phyloP scores from a whole-genome alignment of 2,888 invertebrate genomes.

The Balanococcus diminutus region DNA sequence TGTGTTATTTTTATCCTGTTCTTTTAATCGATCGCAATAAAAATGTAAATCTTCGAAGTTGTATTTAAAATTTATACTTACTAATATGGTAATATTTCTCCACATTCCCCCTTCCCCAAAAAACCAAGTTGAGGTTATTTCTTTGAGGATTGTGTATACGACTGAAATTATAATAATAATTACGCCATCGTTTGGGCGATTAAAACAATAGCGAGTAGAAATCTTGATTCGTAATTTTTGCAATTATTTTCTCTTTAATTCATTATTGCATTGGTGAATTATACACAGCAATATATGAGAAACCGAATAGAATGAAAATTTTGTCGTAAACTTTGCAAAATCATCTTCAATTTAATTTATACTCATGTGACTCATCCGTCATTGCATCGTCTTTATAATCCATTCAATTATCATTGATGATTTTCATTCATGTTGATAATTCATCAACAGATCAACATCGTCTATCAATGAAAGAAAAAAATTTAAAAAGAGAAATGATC shows the following conservation, averaged over 20 bases:
- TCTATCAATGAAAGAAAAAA: neutral
- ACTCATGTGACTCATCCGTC: too few species aligned
- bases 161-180: neutral
- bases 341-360: too few species aligned
- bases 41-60: constrained; percentile 44
- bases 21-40: constrained; percentile 45
- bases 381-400: too few species aligned
- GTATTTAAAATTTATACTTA: too few species aligned
- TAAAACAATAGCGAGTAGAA: neutral
- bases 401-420: too few species aligned
- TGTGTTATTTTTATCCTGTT: constrained; percentile 42
- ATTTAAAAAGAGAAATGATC: neutral
- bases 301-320: too few species aligned
- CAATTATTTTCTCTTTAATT: neutral
- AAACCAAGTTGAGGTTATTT: neutral
- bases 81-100: constrained; percentile 16
- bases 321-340: too few species aligned
- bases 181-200: neutral
- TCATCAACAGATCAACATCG: too few species aligned
- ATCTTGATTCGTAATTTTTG: neutral
- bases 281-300: too few species aligned
- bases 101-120: neutral
- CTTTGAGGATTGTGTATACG: neutral
- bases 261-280: neutral
- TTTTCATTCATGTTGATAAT: too few species aligned